Conservation (phyloP, 2,888 invertebrate genomes). For the Pasiphila rectangulata region DNA sequence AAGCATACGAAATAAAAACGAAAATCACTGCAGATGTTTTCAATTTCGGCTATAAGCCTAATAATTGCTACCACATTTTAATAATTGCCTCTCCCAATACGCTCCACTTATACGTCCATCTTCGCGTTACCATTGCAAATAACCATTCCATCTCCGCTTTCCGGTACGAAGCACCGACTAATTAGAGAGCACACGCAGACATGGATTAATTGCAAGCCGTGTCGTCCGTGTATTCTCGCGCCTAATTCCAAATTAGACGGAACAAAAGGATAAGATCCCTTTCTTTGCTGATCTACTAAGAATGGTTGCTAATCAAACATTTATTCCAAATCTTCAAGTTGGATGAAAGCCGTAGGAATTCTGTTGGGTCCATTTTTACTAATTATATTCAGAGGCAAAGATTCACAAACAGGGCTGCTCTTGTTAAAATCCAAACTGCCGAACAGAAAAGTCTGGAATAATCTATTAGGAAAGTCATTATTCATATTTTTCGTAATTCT, state of each 20-base stretch:
- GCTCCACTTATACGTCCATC: conserved; percentile 33
- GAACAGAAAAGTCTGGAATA: too few species aligned
- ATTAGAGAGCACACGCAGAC: conserved; percentile 70
- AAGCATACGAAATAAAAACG: too few species aligned
- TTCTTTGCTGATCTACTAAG: conserved; percentile 6
- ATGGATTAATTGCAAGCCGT: conserved; percentile 71
- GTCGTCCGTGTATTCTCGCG: conserved; percentile 40
- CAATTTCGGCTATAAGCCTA: neutral
- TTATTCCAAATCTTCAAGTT: neutral
- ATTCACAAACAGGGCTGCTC: too few species aligned
- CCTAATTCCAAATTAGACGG: conserved; percentile 36
- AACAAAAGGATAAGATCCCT: conserved; percentile 15
- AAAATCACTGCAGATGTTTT: neutral
- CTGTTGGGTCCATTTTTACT: neutral
- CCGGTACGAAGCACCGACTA: conserved; percentile 66
- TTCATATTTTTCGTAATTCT: too few species aligned
- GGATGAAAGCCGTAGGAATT: too few species aligned
- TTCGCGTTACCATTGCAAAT: conserved; percentile 57
- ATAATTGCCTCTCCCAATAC: conserved; percentile 19
- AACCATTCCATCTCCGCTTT: conserved; percentile 70
- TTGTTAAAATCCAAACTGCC: too few species aligned
- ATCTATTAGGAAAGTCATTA: too few species aligned
- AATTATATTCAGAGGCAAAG: too few species aligned
- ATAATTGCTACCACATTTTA: conserved; percentile 22
- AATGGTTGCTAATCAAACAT: neutral